phyloP scores from a whole-genome alignment of 2,888 invertebrate species.

The Polydrusus tereticollis region DNA sequence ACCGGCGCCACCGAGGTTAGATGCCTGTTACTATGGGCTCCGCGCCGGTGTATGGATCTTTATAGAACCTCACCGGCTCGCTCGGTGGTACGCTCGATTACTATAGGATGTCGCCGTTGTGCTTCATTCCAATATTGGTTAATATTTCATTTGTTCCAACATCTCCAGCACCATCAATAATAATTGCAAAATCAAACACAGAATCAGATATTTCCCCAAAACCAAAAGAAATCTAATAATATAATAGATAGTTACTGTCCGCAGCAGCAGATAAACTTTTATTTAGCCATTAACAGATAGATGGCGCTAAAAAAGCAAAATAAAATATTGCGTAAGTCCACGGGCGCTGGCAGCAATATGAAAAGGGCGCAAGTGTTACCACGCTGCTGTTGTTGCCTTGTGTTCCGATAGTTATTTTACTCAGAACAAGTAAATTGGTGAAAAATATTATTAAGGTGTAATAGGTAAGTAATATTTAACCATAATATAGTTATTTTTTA shows the following conservation, averaged over 20 bases:
- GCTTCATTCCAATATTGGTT: no score
- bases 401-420: background rate
- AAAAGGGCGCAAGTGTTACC: conserved; percentile 3
- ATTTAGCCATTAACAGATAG: conserved; percentile 1
- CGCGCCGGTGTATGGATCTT: no score
- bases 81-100: no score
- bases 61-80: no score
- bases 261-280: background rate
- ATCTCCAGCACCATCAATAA: no score
- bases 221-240: no score
- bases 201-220: no score
- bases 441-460: background rate
- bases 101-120: no score
- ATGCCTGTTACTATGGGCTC: no score
- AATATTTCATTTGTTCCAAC: no score
- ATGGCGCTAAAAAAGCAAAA: background rate
- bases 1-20: no score
- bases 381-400: background rate
- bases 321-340: conserved; percentile 4
- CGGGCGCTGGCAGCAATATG: background rate
- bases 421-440: background rate
- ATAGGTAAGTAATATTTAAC: conserved; percentile 12
- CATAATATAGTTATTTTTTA: background rate
- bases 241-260: background rate
- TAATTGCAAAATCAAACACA: no score